These are phyloP conservation scores for Troides oblongomaculatus DNA, from an alignment of 2,888 invertebrate genomes.

Conservation along the genomic window DNA sequence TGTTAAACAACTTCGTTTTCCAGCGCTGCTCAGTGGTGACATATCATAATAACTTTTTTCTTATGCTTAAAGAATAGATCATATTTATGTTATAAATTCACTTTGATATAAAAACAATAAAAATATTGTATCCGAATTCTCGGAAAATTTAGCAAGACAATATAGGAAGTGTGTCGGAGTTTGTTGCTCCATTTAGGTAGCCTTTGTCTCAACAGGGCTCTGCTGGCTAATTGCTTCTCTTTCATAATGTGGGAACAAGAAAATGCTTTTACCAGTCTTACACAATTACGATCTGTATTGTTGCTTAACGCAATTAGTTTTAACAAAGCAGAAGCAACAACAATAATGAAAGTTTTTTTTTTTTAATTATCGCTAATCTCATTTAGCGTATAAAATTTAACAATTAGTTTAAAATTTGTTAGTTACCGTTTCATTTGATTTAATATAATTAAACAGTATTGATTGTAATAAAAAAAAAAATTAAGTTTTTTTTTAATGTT, in stretches of 20 bases:
- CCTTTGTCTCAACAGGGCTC: slow-evolving; percentile 19
- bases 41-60: not conserved
- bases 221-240: slow-evolving; percentile 26
- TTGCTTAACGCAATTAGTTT: slow-evolving; percentile 26
- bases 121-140: not conserved
- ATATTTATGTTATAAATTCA: not conserved
- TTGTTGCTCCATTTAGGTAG: slow-evolving; percentile 23
- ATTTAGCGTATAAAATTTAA: not conserved
- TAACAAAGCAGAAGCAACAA: slow-evolving; percentile 15
- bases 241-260: slow-evolving; percentile 26
- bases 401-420: not conserved
- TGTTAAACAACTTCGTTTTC: no score
- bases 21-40: no score
- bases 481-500: no score
- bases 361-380: not conserved
- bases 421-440: not conserved
- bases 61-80: not conserved
- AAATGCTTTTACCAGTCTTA: slow-evolving; percentile 28
- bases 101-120: not conserved
- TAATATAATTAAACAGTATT: no score
- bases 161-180: slow-evolving; percentile 19
- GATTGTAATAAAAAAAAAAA: no score
- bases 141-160: slow-evolving; percentile 8
- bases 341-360: not conserved
- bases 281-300: slow-evolving; percentile 26